A percentile compares a stretch with the other conserved stretches of the same genome.
Conservation (phyloP, 2,113 vertebrate species). For the Lepisosteus oculatus region DNA sequence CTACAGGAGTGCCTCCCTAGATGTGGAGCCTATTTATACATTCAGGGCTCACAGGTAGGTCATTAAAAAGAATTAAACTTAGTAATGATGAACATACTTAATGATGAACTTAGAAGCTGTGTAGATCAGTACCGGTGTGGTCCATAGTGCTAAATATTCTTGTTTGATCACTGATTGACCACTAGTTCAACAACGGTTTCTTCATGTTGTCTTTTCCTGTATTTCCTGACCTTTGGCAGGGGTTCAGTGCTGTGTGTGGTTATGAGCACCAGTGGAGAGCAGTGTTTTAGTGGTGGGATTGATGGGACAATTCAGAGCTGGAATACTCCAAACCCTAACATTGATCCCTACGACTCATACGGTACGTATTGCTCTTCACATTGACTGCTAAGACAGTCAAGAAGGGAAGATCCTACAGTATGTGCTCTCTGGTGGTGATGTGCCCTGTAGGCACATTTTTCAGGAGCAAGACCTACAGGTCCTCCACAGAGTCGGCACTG, state of each 20-base stretch:
- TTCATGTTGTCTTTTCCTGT: constrained; percentile 5
- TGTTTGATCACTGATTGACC: no score
- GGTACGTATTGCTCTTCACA: constrained; percentile 57
- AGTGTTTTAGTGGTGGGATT: constrained; percentile 92
- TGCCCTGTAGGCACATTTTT: no score
- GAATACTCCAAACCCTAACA: constrained; percentile 91
- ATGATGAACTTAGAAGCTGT: no score
- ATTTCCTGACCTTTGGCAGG: constrained; percentile 55
- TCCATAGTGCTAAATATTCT: no score
- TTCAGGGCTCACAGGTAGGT: constrained; percentile 95
- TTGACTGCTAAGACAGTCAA: neutral
- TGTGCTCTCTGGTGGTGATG: no score
- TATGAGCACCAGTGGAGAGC: constrained; percentile 93
- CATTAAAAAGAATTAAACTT: no score
- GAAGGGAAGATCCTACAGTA: no score
- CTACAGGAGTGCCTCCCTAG: constrained; percentile 87
- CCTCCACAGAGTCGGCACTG: no score
- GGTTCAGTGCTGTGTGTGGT: constrained; percentile 93
- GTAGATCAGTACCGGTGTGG: no score
- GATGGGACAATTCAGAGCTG: constrained; percentile 94
- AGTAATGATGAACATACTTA: no score
- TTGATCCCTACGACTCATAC: constrained; percentile 95
- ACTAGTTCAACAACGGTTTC: no score
- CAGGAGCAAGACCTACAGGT: no score
- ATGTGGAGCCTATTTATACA: constrained; percentile 97